phyloP scores from a whole-genome alignment of 1,140 invertebrate species.

The Theocolax elegans region DNA sequence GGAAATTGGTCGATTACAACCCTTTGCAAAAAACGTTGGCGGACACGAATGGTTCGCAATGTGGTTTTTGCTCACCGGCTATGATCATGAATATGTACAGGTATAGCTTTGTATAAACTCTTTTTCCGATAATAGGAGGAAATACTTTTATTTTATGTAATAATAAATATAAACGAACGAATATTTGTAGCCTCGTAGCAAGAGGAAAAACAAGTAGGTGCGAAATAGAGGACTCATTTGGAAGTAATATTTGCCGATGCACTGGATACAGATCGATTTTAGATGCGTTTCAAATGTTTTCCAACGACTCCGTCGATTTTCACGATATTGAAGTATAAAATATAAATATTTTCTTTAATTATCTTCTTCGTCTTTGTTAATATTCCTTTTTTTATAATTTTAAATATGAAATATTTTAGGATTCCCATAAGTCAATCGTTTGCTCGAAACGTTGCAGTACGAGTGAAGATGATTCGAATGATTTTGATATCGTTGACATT shows the following conservation, averaged over 20 bases:
- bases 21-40: slow-evolving; percentile 76
- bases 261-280: slow-evolving; percentile 89
- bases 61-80: slow-evolving; percentile 84
- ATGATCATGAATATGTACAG: slow-evolving; percentile 90
- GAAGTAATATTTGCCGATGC: slow-evolving; percentile 87
- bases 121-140: too few species aligned
- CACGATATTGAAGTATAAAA: slow-evolving; percentile 74
- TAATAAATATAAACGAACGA: background rate
- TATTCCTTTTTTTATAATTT: too few species aligned
- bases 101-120: too few species aligned
- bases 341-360: too few species aligned
- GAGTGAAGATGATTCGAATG: too few species aligned
- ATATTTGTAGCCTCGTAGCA: slow-evolving; percentile 49
- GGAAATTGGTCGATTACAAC: slow-evolving; percentile 76
- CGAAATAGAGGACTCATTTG: slow-evolving; percentile 81
- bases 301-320: slow-evolving; percentile 69
- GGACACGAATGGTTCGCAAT: slow-evolving; percentile 81
- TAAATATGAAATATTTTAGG: too few species aligned
- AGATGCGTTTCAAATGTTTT: slow-evolving; percentile 83
- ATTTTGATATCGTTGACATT: too few species aligned
- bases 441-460: too few species aligned
- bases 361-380: too few species aligned
- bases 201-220: slow-evolving; percentile 70
- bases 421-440: too few species aligned
- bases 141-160: too few species aligned